phyloP scores from a whole-genome alignment of 2,797 vertebrate species.

The Siniperca undulata region DNA sequence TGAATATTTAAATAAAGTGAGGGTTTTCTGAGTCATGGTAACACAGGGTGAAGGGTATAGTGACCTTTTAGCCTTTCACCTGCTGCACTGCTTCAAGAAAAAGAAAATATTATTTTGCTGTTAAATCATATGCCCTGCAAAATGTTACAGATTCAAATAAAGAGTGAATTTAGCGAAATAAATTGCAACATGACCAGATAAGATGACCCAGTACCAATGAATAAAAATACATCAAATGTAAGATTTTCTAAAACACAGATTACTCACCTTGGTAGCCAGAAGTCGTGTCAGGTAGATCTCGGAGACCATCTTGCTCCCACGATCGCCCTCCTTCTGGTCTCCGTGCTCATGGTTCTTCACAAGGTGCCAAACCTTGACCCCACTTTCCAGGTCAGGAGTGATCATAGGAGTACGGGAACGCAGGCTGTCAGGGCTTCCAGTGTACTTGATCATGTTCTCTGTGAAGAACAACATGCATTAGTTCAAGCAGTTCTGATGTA shows the following conservation, averaged over 20 bases:
- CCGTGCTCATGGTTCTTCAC: conserved; percentile 99
- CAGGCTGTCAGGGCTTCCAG: conserved; percentile 97
- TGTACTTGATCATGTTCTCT: conserved; percentile 99
- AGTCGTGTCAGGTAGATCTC: conserved; percentile 98
- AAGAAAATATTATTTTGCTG: not conserved
- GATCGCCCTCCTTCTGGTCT: conserved; percentile 97
- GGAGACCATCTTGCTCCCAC: conserved; percentile 99
- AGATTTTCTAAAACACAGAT: not conserved
- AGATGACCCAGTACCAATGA: not conserved
- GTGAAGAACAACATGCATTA: conserved; percentile 52
- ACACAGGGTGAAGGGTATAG: conserved; percentile 36
- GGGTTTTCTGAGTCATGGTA: conserved; percentile 49
- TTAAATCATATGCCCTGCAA: not conserved
- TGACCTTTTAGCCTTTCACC: conserved; percentile 64
- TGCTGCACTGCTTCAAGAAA: conserved; percentile 31
- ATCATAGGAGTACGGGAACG: conserved; percentile 98
- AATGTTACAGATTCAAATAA: conserved; percentile 3
- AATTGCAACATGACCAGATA: not conserved
- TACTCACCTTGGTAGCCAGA: conserved; percentile 94
- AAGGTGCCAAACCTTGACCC: conserved; percentile 97
- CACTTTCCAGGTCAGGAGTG: conserved; percentile 96
- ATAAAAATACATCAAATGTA: not conserved
- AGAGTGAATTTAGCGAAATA: not conserved
- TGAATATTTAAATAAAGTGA: conserved; percentile 65
- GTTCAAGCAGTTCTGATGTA: conserved; percentile 4